Conservation (phyloP, 1,140 invertebrate species). For the Nebria ingens region DNA sequence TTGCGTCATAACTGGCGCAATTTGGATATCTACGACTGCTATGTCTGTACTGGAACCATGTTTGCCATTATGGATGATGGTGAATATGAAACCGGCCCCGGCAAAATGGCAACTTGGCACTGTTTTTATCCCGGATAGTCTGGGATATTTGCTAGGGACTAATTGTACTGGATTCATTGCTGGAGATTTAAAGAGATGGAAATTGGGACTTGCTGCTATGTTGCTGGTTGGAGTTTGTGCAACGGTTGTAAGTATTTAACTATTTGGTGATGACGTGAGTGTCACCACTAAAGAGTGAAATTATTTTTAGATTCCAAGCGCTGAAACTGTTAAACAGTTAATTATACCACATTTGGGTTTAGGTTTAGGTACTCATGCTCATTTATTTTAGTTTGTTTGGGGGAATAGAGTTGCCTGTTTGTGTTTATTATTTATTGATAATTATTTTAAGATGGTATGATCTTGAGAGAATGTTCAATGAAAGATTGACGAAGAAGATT, state of each 20-base stretch:
- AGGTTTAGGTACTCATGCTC: slow-evolving; percentile 57
- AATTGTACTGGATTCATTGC: slow-evolving; percentile 61
- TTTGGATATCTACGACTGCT: slow-evolving; percentile 62
- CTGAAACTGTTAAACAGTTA: slow-evolving; percentile 50
- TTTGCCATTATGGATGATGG: slow-evolving; percentile 70
- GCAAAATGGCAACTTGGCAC: slow-evolving; percentile 67
- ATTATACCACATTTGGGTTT: slow-evolving; percentile 63
- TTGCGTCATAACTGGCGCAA: slow-evolving; percentile 46
- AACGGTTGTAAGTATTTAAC: slow-evolving; percentile 40
- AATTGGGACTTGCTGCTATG: slow-evolving; percentile 49
- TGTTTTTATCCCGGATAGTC: slow-evolving; percentile 72
- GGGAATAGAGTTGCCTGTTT: too few species aligned
- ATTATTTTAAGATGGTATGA: too few species aligned
- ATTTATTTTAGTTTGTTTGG: too few species aligned
- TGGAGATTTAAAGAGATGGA: slow-evolving; percentile 51
- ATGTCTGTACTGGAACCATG: slow-evolving; percentile 75
- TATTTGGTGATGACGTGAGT: slow-evolving; percentile 11
- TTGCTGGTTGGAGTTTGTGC: slow-evolving; percentile 50
- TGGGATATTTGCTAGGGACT: slow-evolving; percentile 72
- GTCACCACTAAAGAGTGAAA: background rate
- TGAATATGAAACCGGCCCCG: slow-evolving; percentile 59
- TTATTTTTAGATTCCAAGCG: slow-evolving; percentile 37
- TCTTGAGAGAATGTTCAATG: too few species aligned
- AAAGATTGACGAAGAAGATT: too few species aligned
- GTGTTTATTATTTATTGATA: too few species aligned